phyloP scores from a whole-genome alignment of 1,140 invertebrate species.

The Ptiloglossa arizonensis region DNA sequence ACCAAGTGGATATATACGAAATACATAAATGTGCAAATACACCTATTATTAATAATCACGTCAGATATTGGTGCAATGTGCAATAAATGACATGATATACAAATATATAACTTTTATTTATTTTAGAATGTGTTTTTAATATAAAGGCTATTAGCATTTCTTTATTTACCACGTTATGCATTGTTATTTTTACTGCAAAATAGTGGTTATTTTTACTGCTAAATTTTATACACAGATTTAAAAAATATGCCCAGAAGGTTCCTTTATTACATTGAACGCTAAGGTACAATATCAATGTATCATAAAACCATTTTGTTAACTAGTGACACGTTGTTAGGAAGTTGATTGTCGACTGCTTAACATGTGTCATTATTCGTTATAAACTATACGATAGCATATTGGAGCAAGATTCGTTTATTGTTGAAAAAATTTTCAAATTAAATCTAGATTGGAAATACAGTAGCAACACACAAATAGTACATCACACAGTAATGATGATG shows the following conservation, averaged over 20 bases:
- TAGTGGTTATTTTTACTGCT: neutral
- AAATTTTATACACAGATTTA: neutral
- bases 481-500: neutral
- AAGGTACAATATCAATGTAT: neutral
- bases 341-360: slow-evolving; percentile 4
- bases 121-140: neutral
- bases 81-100: neutral
- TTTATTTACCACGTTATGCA: neutral
- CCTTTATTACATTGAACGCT: neutral
- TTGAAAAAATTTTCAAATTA: neutral
- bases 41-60: neutral
- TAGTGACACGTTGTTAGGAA: slow-evolving; percentile 5
- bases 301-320: slow-evolving; percentile 18
- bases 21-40: neutral
- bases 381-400: neutral
- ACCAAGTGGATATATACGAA: neutral
- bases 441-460: neutral
- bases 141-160: neutral
- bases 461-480: neutral
- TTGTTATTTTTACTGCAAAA: slow-evolving; percentile 18
- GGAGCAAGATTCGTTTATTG: neutral
- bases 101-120: neutral
- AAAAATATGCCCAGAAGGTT: neutral
- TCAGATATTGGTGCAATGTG: neutral
- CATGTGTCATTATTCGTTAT: neutral